Base-by-base conservation (phyloP, 1,140 invertebrate species). In the Onthophagus taurus region DNA sequence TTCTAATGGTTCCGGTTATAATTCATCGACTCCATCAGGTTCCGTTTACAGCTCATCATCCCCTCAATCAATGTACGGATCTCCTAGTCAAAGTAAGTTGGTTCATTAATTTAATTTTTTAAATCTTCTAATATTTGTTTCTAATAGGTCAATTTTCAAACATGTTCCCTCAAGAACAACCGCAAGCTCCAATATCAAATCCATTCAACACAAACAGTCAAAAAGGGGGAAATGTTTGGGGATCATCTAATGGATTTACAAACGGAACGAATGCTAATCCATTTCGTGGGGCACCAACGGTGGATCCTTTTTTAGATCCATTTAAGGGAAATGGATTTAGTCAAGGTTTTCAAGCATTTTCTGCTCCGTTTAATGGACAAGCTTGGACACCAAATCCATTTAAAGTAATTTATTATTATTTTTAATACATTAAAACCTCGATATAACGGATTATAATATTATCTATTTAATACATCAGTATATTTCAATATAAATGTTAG, bases 61-160 rank as follows among this genome's bases (percentile, higher is more conserved):
- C 7, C 60, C 61, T 23, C 61, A 64, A 30, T 62, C 61, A n/a
- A 50, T 59, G 23, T 64, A 60, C 44, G 60, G 60, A 18, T 63
- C 60, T 30, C 62, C 60, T 58, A 63, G 56, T 61, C 62, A 61
- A 64, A 55, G 62, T 60, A 54, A 37, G 16, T 44, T 36, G 13
- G n/a, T 18, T 14, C 14, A 11, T 37, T 19, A 17, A 37, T 18
- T 38, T 36, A 20, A 17, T 31, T 37, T 37, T 42, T 46, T 42
- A 30, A 11, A 17, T 2, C 29, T 44, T 12, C 19, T 9, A 26
- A 13, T 29, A 38, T 30, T 42, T 20, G 6, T 37, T 30, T 4
- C n/a, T n/a, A n/a, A n/a, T 41, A 64, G 61, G 59, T 48, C 59
- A 62, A 42, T 64, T 62, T 46, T 47, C 58, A 56, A 54, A 42